Evolutionary conservation across 2,797 vertebrate species (phyloP).

Genomic region (Halcyon badia): DNA sequence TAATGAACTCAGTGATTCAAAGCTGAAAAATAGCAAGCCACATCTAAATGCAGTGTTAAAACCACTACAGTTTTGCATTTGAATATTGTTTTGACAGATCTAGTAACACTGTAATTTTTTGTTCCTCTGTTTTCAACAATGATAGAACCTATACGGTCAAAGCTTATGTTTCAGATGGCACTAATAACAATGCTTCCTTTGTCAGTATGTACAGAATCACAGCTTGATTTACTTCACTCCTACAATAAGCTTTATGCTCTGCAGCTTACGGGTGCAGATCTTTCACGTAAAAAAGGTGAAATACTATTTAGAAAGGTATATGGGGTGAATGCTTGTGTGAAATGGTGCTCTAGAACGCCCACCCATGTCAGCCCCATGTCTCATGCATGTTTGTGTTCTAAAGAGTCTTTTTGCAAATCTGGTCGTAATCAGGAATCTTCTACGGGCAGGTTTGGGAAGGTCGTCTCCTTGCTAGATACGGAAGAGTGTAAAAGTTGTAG

Average conservation of each 20-base stretch:
- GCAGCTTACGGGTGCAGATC: neutral
- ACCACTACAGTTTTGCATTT: neutral
- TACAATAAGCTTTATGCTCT: neutral
- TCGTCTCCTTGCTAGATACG: neutral
- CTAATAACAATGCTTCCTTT: neutral
- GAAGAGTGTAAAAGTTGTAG: neutral
- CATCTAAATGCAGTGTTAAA: conserved; percentile 31
- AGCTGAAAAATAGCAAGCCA: neutral
- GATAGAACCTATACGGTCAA: neutral
- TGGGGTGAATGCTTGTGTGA: neutral
- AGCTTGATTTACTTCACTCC: neutral
- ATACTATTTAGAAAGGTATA: neutral
- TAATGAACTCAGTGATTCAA: neutral
- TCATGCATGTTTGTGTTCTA: neutral
- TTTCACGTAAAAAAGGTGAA: neutral
- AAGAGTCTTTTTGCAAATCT: neutral
- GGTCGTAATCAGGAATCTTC: neutral
- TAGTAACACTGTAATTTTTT: neutral
- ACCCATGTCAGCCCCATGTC: neutral
- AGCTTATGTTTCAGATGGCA: neutral
- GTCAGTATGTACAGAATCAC: neutral
- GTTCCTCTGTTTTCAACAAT: neutral
- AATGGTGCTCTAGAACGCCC: neutral
- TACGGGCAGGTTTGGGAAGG: accelerated
- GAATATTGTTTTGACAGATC: neutral